Percentiles rank a stretch among this genome's conserved stretches.
Conservation (phyloP, 2,113 vertebrate genomes). For the Tetrao urogallus region DNA sequence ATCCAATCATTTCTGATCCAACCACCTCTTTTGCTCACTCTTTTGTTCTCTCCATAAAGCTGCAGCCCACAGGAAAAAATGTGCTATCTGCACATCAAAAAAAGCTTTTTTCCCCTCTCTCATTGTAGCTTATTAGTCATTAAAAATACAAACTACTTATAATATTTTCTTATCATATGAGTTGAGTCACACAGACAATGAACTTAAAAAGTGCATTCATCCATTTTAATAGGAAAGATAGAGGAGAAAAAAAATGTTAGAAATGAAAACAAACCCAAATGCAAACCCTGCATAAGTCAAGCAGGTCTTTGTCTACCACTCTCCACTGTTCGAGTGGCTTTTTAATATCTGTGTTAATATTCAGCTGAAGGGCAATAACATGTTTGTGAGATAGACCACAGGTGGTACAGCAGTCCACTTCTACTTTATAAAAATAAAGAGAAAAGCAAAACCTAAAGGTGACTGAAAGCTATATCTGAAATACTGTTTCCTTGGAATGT, state of each 20-base stretch:
- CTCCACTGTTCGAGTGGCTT: not conserved
- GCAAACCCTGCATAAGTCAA: accelerated
- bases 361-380: not conserved
- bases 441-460: not conserved
- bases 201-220: not conserved
- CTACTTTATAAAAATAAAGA: not conserved
- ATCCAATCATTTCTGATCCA: constrained; percentile 5
- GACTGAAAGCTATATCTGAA: not conserved
- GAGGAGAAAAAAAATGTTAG: not conserved
- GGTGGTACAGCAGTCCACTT: not conserved
- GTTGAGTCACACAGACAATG: not conserved
- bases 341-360: not conserved
- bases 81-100: not conserved
- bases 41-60: not conserved
- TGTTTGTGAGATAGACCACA: not conserved
- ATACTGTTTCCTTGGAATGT: not conserved
- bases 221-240: not conserved
- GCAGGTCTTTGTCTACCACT: accelerated
- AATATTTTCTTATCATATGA: not conserved
- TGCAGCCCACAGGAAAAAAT: not conserved
- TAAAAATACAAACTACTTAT: not conserved
- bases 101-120: not conserved
- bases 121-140: not conserved
- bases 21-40: not conserved
- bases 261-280: accelerated